Evolutionary conservation across 2,888 invertebrate species (phyloP).

Genomic region (Apodemia zela): DNA sequence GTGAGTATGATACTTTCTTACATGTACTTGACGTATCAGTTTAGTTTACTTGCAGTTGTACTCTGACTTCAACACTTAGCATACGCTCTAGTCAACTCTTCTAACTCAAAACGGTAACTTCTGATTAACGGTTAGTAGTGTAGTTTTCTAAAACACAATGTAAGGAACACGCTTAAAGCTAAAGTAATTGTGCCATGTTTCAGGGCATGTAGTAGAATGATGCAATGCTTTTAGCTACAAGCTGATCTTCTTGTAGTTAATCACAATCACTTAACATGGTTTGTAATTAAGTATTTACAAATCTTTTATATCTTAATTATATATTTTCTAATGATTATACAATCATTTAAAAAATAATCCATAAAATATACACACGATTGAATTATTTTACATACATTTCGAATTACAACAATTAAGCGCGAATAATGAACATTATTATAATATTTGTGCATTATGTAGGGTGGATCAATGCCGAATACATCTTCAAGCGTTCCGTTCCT

Average conservation of each 20-base stretch:
- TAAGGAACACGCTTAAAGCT: conserved; percentile 19
- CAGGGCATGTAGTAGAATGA: conserved; percentile 40
- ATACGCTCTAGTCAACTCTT: conserved; percentile 19
- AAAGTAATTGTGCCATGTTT: conserved; percentile 24
- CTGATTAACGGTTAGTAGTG: conserved; percentile 38
- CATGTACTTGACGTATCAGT: conserved; percentile 33
- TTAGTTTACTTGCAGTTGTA: conserved; percentile 19
- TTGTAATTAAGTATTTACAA: neutral
- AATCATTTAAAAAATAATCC: neutral
- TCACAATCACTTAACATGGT: conserved; percentile 28
- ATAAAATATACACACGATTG: neutral
- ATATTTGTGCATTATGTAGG: conserved; percentile 71
- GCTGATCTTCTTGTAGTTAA: conserved; percentile 16
- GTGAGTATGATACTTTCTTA: conserved; percentile 84
- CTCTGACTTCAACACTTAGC: conserved; percentile 36
- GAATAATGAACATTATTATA: neutral
- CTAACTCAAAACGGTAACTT: neutral
- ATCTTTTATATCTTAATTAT: neutral
- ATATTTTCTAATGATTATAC: neutral
- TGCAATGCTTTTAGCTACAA: conserved; percentile 28
- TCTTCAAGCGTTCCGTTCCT: conserved; percentile 93
- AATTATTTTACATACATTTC: neutral
- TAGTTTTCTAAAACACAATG: conserved; percentile 38
- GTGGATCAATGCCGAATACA: conserved; percentile 94
- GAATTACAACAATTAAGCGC: neutral